Base-by-base conservation (phyloP, 2,888 invertebrate species). In the Caenorhabditis uteleia region DNA sequence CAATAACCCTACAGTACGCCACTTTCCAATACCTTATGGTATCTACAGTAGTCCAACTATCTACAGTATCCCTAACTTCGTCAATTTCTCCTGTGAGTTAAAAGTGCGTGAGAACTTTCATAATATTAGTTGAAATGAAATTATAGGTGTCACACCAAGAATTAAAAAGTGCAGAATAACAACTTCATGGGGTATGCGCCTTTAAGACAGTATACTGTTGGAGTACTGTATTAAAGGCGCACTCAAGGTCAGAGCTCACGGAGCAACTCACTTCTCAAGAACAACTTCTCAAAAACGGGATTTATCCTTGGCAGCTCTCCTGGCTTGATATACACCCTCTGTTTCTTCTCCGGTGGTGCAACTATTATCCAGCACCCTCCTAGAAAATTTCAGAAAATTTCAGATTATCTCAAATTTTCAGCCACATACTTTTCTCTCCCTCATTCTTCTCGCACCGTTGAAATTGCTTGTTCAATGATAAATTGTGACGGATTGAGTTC, bases 401-500 rank as follows among this genome's bases (percentile, higher is more conserved):
- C 23, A 5, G n/a, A n/a, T n/a, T n/a, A 45, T 27, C 12, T 26
- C 34, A 7, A 25, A 29, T 25, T 20, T 6, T 31, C n/a, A n/a
- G n/a, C n/a, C n/a, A n/a, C 26, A 42, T 43, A 54, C 65, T 38
- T 50, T 57, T 60, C 26, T 66, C 70, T 27, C 67, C 65, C 27
- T 67, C 62, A 4, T 33, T 36, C 31, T 67, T 72, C 8, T 75
- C 75, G 18, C 70, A 44, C 29, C 66, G 31, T 2, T 38, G 45
- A 48, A 75, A 75, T 39, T 65, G 68, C 33, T 59, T 61, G 54
- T 74, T 75, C 8, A 75, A 50, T 4, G 73, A 73, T 14, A 75
- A 46, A 60, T 75, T 75, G 54, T 75, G 75, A 14, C 75, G 67
- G 29, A 75, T 68, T 12, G 75, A 75, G 40, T 75, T 75, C 72